Evolutionary conservation across 2,797 vertebrate genomes (phyloP), one percentile per base, ranked within the genome.

Genomic region (Mormyrus proboscirostris): DNA sequence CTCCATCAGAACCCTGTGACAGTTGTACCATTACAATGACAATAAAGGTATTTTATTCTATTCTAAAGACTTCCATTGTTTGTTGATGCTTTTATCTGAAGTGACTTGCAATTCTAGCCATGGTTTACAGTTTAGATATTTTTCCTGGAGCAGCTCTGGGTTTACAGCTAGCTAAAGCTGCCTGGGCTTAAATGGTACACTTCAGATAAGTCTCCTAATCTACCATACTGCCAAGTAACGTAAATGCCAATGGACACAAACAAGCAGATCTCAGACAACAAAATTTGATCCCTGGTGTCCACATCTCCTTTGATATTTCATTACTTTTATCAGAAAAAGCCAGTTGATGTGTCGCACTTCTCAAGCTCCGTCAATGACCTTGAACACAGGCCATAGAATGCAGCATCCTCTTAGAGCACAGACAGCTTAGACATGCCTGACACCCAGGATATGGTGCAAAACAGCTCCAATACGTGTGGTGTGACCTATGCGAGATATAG

Each of bases 341-440:
- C 91, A 93, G 93, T 94, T 83, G 87, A 91, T 86, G 92, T 86
- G 59, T 92, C 95, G 95, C 95, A 96, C 90, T 95, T 93, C 91
- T 90, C 95, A 96, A 95, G 95, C 94, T 93, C 92, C 89, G 92
- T 90, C 93, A 94, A 92, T 92, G 91, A 96, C 95, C 95, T 94
- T 94, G 95, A 95, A 94, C 91, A 94, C 93, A 90, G 88, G 91
- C 94, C 92, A 91, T 91, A 92, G 95, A 95, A 95, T 93, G 91
- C 93, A 94, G 93, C 94, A 91, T 93, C 93, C 93, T 93, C 92
- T 92, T 92, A 94, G 93, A 93, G 93, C 94, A 57, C 19, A 57
- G 55, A 57, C 16, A 57, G 55, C 19, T 57, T n/a, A 57, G 55
- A 22, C 50, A 86, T 29, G 25, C 19, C 9, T 86, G 50, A 8